These are phyloP conservation scores for Allacma fusca DNA, from an alignment of 2,888 invertebrate genomes.

Conservation along the genomic window DNA sequence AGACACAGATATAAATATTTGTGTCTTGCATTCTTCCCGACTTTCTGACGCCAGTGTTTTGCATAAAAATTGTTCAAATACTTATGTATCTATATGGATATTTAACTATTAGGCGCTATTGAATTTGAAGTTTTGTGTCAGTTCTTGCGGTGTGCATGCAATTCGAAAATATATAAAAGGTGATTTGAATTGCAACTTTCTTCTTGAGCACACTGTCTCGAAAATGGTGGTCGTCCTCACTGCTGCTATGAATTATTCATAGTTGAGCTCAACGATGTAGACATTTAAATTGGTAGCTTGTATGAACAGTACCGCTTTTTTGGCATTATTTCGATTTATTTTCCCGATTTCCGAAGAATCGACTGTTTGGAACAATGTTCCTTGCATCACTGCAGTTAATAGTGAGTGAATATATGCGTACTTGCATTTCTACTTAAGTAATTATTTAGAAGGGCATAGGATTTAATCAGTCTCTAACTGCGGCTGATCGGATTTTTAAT, in stretches of 20 bases:
- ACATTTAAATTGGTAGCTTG: background rate
- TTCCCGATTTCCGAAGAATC: too few relatives aligned
- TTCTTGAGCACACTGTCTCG: background rate
- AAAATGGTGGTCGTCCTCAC: slow-evolving; percentile 9
- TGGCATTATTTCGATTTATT: background rate
- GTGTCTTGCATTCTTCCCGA: background rate
- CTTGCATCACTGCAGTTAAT: too few relatives aligned
- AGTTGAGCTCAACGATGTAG: background rate
- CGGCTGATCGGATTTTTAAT: too few relatives aligned
- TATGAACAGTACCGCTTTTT: background rate
- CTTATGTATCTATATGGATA: background rate
- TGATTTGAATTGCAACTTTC: slow-evolving; percentile 17
- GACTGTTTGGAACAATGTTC: too few relatives aligned
- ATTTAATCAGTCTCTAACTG: too few relatives aligned
- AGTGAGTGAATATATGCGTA: too few relatives aligned
- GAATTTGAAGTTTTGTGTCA: background rate
- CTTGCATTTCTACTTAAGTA: too few relatives aligned
- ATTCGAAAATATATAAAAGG: background rate
- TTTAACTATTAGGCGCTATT: background rate
- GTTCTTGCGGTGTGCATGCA: background rate
- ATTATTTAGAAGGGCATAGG: too few relatives aligned
- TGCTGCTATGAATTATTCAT: slow-evolving; percentile 19
- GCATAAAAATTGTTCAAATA: background rate
- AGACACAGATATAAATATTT: background rate
- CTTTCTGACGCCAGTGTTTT: background rate